Percentiles rank a stretch among this genome's conserved stretches.
Evolutionary conservation across 2,797 vertebrate species (phyloP).

Genomic region (Sciurus vulgaris): DNA sequence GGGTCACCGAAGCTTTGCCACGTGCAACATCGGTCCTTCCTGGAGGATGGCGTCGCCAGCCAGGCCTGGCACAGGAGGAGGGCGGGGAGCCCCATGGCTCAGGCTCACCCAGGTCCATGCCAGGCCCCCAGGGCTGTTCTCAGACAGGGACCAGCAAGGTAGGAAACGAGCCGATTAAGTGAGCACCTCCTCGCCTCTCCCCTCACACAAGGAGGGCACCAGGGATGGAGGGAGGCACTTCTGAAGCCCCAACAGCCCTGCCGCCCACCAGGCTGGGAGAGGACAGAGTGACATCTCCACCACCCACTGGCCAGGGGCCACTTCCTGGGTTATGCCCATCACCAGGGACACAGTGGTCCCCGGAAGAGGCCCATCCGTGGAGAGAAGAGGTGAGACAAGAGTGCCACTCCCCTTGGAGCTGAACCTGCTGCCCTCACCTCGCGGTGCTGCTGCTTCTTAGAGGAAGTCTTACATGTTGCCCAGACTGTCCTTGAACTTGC

Average conservation of each 20-base stretch:
- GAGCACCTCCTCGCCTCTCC: not conserved
- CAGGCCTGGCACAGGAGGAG: not conserved
- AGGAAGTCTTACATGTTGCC: not conserved
- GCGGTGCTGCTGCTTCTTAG: too few species aligned
- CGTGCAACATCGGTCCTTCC: rapidly evolving
- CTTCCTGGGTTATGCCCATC: not conserved
- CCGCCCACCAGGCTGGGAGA: not conserved
- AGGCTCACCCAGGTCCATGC: not conserved
- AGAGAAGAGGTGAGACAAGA: not conserved
- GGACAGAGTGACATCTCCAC: not conserved
- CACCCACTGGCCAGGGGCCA: not conserved
- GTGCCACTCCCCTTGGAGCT: rapidly evolving
- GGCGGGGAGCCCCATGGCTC: rapidly evolving
- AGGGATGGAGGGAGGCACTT: not conserved
- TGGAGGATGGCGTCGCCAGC: rapidly evolving
- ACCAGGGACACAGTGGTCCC: too few species aligned
- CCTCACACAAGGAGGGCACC: rapidly evolving
- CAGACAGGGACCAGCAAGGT: not conserved
- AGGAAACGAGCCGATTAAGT: rapidly evolving
- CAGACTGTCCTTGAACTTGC: not conserved
- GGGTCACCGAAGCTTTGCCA: rapidly evolving
- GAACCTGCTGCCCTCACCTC: too few species aligned
- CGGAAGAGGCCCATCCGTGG: rapidly evolving
- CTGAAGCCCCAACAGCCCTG: not conserved
- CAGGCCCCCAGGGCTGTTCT: not conserved